Percentiles rank a stretch among this genome's conserved stretches.
These are phyloP conservation scores for Syngnathus rostellatus DNA, from an alignment of 2,797 vertebrate species.

Conservation along the genomic window DNA sequence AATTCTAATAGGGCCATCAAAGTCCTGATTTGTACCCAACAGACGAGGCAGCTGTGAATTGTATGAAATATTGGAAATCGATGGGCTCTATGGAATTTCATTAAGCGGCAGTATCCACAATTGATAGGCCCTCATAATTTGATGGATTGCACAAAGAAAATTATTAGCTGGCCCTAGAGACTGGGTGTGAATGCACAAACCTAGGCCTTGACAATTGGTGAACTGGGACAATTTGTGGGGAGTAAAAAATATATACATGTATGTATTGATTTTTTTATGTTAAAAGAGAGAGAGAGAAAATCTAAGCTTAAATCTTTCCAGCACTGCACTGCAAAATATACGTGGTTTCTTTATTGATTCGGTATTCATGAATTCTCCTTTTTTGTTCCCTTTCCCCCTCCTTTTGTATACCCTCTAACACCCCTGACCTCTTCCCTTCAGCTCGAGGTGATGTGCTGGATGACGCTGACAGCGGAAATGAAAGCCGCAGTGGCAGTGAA, in stretches of 20 bases:
- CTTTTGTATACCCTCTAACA: slow-evolving; percentile 18
- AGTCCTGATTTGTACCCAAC: slow-evolving; percentile 92
- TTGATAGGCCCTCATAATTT: slow-evolving; percentile 99
- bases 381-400: slow-evolving; percentile 33
- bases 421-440: slow-evolving; percentile 50
- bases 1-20: slow-evolving; percentile 96
- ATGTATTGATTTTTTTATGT: slow-evolving; percentile 86
- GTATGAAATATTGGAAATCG: slow-evolving; percentile 99
- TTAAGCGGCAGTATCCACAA: slow-evolving; percentile 97
- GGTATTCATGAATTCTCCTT: slow-evolving; percentile 71
- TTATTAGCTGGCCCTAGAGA: slow-evolving; percentile 90
- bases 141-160: slow-evolving; percentile 99
- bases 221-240: slow-evolving; percentile 91
- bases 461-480: slow-evolving; percentile 88
- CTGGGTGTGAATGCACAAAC: slow-evolving; percentile 75
- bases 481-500: slow-evolving; percentile 92
- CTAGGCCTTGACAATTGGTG: slow-evolving; percentile 78
- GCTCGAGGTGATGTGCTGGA: slow-evolving; percentile 83
- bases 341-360: slow-evolving; percentile 76
- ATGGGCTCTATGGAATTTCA: slow-evolving; percentile 99
- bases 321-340: slow-evolving; percentile 66
- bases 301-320: slow-evolving; percentile 71
- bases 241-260: slow-evolving; percentile 74
- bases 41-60: slow-evolving; percentile 89
- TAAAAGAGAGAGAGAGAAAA: slow-evolving; percentile 70